phyloP scores from a whole-genome alignment of 2,888 invertebrate genomes.

The Tenthredo livida region DNA sequence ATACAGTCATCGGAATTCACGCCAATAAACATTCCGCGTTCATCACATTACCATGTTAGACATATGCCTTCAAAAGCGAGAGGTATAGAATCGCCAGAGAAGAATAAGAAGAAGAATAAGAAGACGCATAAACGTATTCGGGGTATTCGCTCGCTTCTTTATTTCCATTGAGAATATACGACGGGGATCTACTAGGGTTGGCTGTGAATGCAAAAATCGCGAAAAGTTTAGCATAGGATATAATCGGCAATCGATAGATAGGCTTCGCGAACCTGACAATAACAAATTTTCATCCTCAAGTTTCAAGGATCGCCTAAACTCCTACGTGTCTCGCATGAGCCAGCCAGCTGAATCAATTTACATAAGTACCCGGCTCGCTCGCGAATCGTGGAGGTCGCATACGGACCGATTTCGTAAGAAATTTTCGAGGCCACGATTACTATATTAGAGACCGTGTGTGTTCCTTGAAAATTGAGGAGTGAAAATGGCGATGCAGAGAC shows the following conservation, averaged over 20 bases:
- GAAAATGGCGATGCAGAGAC: background rate
- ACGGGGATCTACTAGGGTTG: background rate
- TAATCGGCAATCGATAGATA: background rate
- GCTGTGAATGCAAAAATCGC: background rate
- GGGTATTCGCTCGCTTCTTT: background rate
- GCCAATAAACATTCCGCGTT: background rate
- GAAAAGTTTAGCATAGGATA: background rate
- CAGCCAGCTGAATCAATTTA: slow-evolving; percentile 36
- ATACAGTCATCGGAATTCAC: background rate
- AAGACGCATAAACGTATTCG: background rate
- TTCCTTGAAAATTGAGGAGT: slow-evolving; percentile 24
- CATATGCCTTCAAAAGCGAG: background rate
- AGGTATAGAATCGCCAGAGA: background rate
- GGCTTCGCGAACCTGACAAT: background rate
- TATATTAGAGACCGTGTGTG: slow-evolving; percentile 20
- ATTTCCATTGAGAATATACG: background rate
- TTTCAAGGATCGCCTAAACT: slow-evolving; percentile 30
- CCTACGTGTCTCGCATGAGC: slow-evolving; percentile 28
- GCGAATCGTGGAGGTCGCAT: slow-evolving; percentile 17
- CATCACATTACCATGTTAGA: background rate
- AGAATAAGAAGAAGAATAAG: background rate
- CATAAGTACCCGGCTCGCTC: slow-evolving; percentile 27
- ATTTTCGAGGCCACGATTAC: slow-evolving; percentile 35
- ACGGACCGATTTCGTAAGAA: slow-evolving; percentile 26
- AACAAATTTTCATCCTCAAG: slow-evolving; percentile 13